Percentiles rank a stretch among this genome's conserved stretches.
Conservation (phyloP, 2,888 invertebrate species). For the Galerucella calmariensis region DNA sequence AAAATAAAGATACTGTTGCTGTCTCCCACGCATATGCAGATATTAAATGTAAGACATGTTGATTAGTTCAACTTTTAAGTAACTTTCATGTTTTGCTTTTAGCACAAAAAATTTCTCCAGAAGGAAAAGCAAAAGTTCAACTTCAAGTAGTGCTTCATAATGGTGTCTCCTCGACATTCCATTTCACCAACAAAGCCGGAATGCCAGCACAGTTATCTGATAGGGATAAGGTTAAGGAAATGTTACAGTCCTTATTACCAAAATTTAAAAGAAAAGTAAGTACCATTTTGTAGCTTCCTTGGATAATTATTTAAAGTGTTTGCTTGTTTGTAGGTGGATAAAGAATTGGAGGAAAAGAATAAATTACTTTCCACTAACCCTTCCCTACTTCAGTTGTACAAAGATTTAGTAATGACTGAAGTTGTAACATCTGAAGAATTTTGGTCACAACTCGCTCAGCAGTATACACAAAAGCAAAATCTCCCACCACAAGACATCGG, state of each 20-base stretch:
- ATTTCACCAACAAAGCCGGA: constrained; percentile 92
- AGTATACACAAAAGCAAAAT: constrained; percentile 77
- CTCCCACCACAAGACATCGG: constrained; percentile 88
- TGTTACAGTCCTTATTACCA: constrained; percentile 89
- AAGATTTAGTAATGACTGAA: constrained; percentile 95
- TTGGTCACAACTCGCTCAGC: constrained; percentile 90
- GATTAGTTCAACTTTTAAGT: not conserved
- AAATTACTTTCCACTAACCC: constrained; percentile 91
- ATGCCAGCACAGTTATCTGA: constrained; percentile 86
- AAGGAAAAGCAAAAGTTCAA: constrained; percentile 97
- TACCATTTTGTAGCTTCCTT: not conserved
- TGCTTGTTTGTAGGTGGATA: constrained; percentile 57
- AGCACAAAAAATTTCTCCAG: constrained; percentile 94
- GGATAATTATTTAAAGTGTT: not conserved
- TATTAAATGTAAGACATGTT: constrained; percentile 85
- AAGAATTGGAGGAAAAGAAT: constrained; percentile 65
- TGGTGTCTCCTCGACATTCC: constrained; percentile 95
- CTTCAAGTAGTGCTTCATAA: constrained; percentile 95
- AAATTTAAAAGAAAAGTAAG: constrained; percentile 92
- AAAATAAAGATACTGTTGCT: constrained; percentile 90
- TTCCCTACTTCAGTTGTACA: constrained; percentile 90
- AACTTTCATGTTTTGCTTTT: constrained; percentile 34
- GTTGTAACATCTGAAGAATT: constrained; percentile 97
- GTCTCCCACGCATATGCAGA: constrained; percentile 95
- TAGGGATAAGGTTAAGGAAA: constrained; percentile 92